These are phyloP conservation scores for Moxostoma hubbsi DNA, from an alignment of 2,797 vertebrate species.

Conservation along the genomic window DNA sequence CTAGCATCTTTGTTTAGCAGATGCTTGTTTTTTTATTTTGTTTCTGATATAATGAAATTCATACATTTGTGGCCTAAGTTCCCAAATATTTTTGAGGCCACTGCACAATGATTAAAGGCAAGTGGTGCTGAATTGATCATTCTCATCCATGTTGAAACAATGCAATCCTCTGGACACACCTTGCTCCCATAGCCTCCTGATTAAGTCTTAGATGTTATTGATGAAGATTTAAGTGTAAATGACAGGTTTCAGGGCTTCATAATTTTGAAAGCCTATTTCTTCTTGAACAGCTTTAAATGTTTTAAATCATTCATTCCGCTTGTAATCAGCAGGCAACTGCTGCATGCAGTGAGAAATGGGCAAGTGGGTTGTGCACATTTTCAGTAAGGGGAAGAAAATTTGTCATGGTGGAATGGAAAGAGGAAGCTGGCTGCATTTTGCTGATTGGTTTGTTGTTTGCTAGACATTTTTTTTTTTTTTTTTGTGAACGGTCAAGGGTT, in stretches of 20 bases:
- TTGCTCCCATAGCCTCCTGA: constrained; percentile 34
- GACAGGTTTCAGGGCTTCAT: constrained; percentile 55
- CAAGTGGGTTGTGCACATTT: constrained; percentile 59
- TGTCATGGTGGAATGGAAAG: constrained; percentile 28
- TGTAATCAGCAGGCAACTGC: constrained; percentile 40
- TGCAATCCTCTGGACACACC: neutral
- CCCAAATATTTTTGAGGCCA: neutral
- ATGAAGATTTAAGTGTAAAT: constrained; percentile 60
- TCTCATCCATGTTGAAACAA: neutral
- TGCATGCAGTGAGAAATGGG: constrained; percentile 42
- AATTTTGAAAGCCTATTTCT: constrained; percentile 32
- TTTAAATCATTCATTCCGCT: constrained; percentile 32
- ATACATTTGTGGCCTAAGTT: neutral
- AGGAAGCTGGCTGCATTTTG: constrained; percentile 29
- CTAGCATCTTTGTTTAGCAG: neutral
- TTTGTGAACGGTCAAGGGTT: constrained; percentile 12
- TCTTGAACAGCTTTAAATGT: constrained; percentile 59
- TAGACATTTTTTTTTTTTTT: neutral
- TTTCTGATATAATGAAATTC: neutral
- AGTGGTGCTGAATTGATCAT: neutral
- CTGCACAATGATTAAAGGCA: neutral
- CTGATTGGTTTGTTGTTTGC: constrained; percentile 16
- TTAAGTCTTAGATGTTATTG: constrained; percentile 60
- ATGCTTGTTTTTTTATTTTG: neutral
- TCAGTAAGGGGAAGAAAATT: constrained; percentile 46